Base-by-base conservation (phyloP, 2,113 vertebrate species). In the Lota lota region DNA sequence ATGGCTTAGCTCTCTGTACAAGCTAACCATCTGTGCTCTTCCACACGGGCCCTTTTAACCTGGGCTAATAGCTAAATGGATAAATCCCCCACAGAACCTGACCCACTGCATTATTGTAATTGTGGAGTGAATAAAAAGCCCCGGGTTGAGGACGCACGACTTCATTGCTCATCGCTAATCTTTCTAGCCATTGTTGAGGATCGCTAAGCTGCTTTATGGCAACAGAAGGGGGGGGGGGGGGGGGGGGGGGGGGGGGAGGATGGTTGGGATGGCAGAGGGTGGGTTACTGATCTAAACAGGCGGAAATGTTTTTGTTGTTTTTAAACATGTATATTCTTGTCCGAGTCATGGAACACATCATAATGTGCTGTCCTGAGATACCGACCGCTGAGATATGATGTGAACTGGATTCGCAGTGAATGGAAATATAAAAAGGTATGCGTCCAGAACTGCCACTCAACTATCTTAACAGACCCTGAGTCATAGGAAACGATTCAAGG, bases 61-160 rank as follows among this genome's bases (percentile, higher is more conserved):
- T 70, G 69, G 77, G 78, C 64, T 86, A 83, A 85, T 79, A 80
- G 84, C 79, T 73, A 79, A 75, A 76, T 72, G 68, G 73, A 64
- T 68, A 59, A 20, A 71, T 60, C 66, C 64, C 53, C 64, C 47
- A 20, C 66, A 74, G 66, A 67, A 66, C 60, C 68, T 58, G 50
- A 62, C 64, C 69, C 78, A 16, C 68, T 72, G 78, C 87, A 91
- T 88, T 89, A 87, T 78, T 83, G 78, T 90, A 88, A 91, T 91
- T 90, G 84, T 85, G 40, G 40, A 79, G 68, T 79, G 69, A 78
- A 68, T 81, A 75, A 88, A 78, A 83, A 74, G 66, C 72, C 68
- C 68, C 75, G 68, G 63, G 67, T 73, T 66, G 50, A 78, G 77
- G 74, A 69, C 40, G 76, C 70, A 74, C 10, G 40, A 47, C 40